Evolutionary conservation across 2,797 vertebrate species (phyloP).

Genomic region (Peromyscus aztecus): DNA sequence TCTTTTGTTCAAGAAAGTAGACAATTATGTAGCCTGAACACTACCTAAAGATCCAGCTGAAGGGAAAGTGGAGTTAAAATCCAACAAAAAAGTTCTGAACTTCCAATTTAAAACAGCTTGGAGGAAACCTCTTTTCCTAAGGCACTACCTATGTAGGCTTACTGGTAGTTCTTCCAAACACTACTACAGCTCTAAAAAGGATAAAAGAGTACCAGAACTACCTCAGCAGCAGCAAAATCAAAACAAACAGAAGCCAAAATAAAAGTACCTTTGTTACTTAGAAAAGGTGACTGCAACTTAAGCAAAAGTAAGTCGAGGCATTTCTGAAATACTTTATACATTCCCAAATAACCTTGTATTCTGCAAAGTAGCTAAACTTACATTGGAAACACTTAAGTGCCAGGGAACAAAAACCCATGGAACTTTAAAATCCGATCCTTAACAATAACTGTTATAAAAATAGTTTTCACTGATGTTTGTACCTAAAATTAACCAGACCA

Average conservation of each 20-base stretch:
- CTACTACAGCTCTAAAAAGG: background rate
- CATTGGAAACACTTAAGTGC: background rate
- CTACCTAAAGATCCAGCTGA: background rate
- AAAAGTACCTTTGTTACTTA: background rate
- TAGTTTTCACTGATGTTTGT: slow-evolving; percentile 48
- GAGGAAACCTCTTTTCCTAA: background rate
- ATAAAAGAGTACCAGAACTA: slow-evolving; percentile 6
- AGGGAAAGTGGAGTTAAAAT: slow-evolving; percentile 11
- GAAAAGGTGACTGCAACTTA: background rate
- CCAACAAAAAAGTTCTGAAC: background rate
- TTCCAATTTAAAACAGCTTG: background rate
- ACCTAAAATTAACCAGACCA: slow-evolving; percentile 50
- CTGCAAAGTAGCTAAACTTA: slow-evolving; percentile 1
- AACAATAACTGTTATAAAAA: slow-evolving; percentile 54
- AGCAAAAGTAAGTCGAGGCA: background rate
- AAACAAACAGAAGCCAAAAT: background rate
- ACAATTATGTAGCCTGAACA: background rate
- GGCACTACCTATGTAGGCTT: background rate
- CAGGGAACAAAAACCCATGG: slow-evolving; percentile 41
- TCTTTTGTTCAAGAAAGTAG: slow-evolving; percentile 40
- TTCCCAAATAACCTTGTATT: slow-evolving; percentile 13
- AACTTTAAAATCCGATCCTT: slow-evolving; percentile 53
- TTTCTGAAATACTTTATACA: background rate
- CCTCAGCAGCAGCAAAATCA: background rate
- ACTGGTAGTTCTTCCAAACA: background rate